Evolutionary conservation across 2,888 invertebrate species (phyloP), one percentile per base, ranked within the genome.

Genomic region (Cordilura impudica): DNA sequence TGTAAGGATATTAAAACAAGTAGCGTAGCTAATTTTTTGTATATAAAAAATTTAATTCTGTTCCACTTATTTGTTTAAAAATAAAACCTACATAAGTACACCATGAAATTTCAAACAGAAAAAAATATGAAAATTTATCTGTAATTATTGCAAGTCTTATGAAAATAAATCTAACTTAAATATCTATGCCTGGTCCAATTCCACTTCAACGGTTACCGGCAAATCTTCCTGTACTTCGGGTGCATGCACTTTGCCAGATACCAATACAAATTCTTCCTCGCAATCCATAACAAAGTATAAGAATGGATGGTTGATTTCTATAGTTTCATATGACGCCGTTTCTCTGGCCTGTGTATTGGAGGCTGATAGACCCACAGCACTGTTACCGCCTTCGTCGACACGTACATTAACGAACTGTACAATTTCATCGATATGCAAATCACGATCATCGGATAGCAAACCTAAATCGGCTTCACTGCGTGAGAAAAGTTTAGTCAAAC

Each of bases 341-440:
- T 78, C 80, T 4, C 87, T 82, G 0, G 75, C 83, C 67, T 84
- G 83, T 54, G 83, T 78, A 12, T 84, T 82, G 45, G 83, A 83
- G 0, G 87, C 88, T 54, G 91, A 88, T 1, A 93, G 78, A 75
- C 91, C 87, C 51, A 56, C 53, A 29, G 91, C 90, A 0, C 90
- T 87, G 7, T 91, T 89, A 19, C 91, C 91, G 0, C 91, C 90
- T 76, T 93, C 92, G 83, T 93, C 93, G 0, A 93, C 92, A 7
- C 92, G 91, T 0, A 94, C 91, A 1, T 92, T 92, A 0, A 93
- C 93, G 74, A 93, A 92, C 84, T 94, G 94, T 2, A 93, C 93
- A 78, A 94, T 86, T 85, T 93, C 93, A 78, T 93, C 93, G 0
- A 94, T 92, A 84, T 92, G 93, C n/a, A 93, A 87, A n/a, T 93